Evolutionary conservation across 2,888 invertebrate species (phyloP), one percentile per base, ranked within the genome.

Genomic region (Pterostichus niger): DNA sequence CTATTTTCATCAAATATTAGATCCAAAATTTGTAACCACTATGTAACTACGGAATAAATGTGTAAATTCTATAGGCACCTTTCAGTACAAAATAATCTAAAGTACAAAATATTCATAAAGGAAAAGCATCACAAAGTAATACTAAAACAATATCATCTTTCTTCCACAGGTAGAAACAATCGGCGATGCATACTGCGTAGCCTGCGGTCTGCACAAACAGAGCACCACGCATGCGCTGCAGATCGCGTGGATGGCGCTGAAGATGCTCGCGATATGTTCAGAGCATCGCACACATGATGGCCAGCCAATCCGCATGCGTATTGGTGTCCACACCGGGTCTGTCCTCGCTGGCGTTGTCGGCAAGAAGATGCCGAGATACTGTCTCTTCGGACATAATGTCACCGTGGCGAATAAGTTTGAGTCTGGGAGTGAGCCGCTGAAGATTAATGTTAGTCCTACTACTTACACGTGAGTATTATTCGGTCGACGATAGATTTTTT

Each of bases 321-420:
- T 98, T 86, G 98, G 98, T 0, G 92, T 98, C 6, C 98, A 98
- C 87, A 97, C 98, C 0, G 98, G 98, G 0, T 96, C 97, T 0
- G 98, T 98, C 0, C 90, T 98, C 59, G 98, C 98, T 1, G 98
- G 98, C 0, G 97, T 98, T 0, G 98, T 98, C 4, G 98, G 98
- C 0, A 96, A 96, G 78, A 97, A 96, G 86, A 97, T 97, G 97
- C 94, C 97, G 31, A 93, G 98, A 86, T 98, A 98, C 88, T 98
- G 98, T 89, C 93, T 98, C 84, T 98, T 98, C 87, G 98, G 98
- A 0, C 97, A 98, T 89, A 97, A 98, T 88, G 98, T 98, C 13
- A 98, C 98, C 0, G 93, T 98, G 82, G 98, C 98, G 73, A 98
- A 98, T 90, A 98, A 97, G 91, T 98, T 98, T 88, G 98, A 98